Base-by-base conservation (phyloP, 2,113 vertebrate species). In the Tor tambroides region DNA sequence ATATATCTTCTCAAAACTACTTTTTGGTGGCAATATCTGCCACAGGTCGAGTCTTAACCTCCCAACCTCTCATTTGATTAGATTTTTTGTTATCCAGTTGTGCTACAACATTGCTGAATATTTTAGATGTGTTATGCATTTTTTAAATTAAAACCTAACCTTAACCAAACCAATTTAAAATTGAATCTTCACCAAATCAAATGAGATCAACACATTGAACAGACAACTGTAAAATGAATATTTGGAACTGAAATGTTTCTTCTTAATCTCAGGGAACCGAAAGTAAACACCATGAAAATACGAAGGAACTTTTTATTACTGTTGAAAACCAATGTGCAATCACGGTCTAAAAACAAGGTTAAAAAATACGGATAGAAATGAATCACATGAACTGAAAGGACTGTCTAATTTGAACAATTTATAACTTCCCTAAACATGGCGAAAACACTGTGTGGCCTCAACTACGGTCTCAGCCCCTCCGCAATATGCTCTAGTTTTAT, bases 401-500 rank as follows among this genome's bases (percentile, higher is more conserved):
- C 63, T 56, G 43, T 83, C 86, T 72, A 89, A 90, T 86, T 87
- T 88, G 83, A 85, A 81, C 88, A 84, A 89, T 86, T 88, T 87
- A 89, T 85, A 88, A 87, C 87, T 86, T 89, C 56, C 81, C 72
- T 85, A 89, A 91, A 88, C 82, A 90, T 87, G 84, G 72, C 54
- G 63, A 88, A 86, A 90, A 78, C 56, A 80, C 76, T 85, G 80
- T 81, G n/a, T 80, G 85, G 84, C 87, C 86, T 86, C 81, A 83
- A 69, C 83, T 51, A 87, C 46, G 83, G 59, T 63, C 69, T 80
- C 61, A 77, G 88, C 83, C 54, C 87, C 80, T 88, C 82, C 72
- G 28, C 86, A 88, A 75, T 75, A 85, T 80, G 15, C 28, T 84
- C 51, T 43, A 80, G 65, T 87, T 91, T 86, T 84, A 88, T 71